phyloP scores from a whole-genome alignment of 2,797 vertebrate genomes.

The Chromis chromis region DNA sequence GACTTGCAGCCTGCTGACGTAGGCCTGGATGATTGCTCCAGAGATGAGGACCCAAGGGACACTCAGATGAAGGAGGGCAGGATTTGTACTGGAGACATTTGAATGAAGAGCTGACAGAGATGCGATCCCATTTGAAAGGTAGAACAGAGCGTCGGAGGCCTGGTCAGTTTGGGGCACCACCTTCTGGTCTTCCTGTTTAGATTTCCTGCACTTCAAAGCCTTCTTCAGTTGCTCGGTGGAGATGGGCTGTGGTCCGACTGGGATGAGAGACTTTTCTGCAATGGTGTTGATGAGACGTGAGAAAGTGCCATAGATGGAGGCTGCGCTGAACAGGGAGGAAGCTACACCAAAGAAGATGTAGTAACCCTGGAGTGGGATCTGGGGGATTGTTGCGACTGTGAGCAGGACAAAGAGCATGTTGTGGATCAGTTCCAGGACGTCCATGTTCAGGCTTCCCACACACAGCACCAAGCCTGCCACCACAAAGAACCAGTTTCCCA shows the following conservation, averaged over 20 bases:
- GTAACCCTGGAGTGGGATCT: conserved; percentile 82
- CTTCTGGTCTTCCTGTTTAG: conserved; percentile 24
- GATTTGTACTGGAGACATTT: background rate
- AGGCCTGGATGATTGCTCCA: conserved; percentile 86
- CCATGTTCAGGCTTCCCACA: conserved; percentile 85
- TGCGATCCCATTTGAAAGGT: conserved; percentile 88
- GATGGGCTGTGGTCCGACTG: conserved; percentile 84
- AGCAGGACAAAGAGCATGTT: conserved; percentile 87
- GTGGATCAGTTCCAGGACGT: conserved; percentile 87
- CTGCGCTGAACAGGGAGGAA: conserved; percentile 83
- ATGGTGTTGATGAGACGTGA: conserved; percentile 90
- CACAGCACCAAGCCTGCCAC: conserved; percentile 82
- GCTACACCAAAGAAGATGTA: conserved; percentile 87
- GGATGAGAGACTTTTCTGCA: conserved; percentile 89
- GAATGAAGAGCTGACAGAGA: conserved; percentile 86
- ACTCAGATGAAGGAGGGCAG: conserved; percentile 80
- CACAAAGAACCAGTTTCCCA: conserved; percentile 92
- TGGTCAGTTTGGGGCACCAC: conserved; percentile 44
- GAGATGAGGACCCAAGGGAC: conserved; percentile 89
- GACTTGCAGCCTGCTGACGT: conserved; percentile 87
- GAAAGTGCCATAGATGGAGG: conserved; percentile 88
- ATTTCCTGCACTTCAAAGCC: conserved; percentile 42
- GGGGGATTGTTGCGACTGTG: conserved; percentile 84
- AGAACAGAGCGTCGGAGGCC: conserved; percentile 88
- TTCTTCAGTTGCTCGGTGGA: conserved; percentile 79